Evolutionary conservation across 2,888 invertebrate genomes (phyloP).

Genomic region (Periphyllus acericola): DNA sequence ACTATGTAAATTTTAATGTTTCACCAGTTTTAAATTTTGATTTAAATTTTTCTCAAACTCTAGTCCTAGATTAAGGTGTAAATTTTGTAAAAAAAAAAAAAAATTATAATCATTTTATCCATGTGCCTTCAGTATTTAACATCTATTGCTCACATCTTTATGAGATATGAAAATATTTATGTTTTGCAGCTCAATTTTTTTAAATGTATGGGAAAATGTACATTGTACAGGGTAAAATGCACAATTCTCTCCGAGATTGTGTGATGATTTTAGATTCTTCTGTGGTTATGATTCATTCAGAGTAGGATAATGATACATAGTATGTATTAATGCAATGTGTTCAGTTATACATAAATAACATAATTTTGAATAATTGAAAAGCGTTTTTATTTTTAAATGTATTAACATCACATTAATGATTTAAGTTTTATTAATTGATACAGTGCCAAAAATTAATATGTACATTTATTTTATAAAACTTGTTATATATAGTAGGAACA

Average conservation of each 20-base stretch:
- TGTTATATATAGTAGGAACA: background rate
- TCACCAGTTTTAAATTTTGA: conserved; percentile 5
- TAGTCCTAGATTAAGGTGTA: conserved; percentile 59
- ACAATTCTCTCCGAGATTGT: background rate
- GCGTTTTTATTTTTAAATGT: background rate
- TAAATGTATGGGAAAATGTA: conserved; percentile 27
- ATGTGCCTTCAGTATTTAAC: conserved; percentile 54
- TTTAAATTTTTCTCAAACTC: conserved; percentile 47
- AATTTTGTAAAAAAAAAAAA: conserved; percentile 20
- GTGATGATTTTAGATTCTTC: background rate
- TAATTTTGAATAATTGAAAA: background rate
- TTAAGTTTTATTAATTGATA: background rate
- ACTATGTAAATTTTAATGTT: background rate
- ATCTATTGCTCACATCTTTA: background rate
- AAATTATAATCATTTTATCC: background rate
- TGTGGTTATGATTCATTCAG: background rate
- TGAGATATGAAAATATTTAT: conserved; percentile 13
- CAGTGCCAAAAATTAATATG: background rate
- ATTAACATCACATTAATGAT: background rate
- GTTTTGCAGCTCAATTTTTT: conserved; percentile 30
- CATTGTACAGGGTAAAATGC: conserved; percentile 44
- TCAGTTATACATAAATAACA: no score
- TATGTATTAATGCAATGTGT: no score
- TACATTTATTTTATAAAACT: background rate
- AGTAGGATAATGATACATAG: background rate